These are phyloP conservation scores for Jordanella pulchra DNA, from an alignment of 2,797 vertebrate genomes.

Conservation along the genomic window DNA sequence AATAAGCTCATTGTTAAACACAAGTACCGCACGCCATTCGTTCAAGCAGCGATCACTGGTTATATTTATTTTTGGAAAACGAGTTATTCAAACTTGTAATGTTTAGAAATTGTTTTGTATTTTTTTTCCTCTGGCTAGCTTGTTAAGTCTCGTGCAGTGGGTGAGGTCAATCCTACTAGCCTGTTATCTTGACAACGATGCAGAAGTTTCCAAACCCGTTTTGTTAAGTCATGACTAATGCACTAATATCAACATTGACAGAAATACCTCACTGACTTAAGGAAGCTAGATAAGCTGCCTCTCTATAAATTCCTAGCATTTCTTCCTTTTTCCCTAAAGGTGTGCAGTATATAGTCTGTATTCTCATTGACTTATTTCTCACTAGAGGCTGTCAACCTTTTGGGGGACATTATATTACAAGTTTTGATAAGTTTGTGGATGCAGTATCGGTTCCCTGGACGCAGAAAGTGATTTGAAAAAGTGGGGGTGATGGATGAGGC, in stretches of 20 bases:
- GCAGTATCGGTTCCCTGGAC: not conserved
- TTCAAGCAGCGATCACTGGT: not conserved
- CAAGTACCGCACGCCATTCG: not conserved
- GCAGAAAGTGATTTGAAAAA: not conserved
- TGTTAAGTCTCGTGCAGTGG: not conserved
- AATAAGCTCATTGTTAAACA: not conserved
- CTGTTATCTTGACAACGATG: slow-evolving; percentile 41
- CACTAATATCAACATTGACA: not conserved
- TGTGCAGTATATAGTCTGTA: not conserved
- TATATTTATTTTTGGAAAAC: not conserved
- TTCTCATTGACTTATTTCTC: not conserved
- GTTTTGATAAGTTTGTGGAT: not conserved
- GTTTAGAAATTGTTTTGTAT: not conserved
- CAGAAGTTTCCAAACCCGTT: slow-evolving; percentile 19
- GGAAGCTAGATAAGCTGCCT: not conserved
- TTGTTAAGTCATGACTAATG: not conserved
- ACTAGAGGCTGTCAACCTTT: not conserved
- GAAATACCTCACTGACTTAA: not conserved
- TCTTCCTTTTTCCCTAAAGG: not conserved
- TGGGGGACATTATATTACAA: not conserved
- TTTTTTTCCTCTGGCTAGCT: not conserved
- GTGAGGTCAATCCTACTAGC: not conserved
- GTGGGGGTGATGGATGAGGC: not conserved
- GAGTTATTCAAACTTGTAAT: no score
- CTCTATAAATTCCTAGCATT: not conserved